phyloP scores from a whole-genome alignment of 2,113 vertebrate genomes.

The Antechinus stuartii region DNA sequence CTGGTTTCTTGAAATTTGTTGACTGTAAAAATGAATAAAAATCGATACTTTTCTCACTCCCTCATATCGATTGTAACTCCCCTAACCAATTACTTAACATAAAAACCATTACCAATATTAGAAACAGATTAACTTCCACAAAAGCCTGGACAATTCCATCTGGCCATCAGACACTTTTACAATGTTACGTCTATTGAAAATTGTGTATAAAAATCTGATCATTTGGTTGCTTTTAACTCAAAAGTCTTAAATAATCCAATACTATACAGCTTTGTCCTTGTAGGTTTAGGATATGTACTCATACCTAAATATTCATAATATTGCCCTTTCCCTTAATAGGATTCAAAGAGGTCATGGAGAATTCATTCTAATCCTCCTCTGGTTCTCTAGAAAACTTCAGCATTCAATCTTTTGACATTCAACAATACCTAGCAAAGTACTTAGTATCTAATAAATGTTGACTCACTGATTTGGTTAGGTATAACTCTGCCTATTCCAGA shows the following conservation, averaged over 20 bases:
- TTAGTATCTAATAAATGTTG: not conserved
- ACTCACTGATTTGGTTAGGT: not conserved
- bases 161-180: not conserved
- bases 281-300: not conserved
- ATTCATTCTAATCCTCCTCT: not conserved
- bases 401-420: not conserved
- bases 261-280: not conserved
- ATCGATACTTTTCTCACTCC: not conserved
- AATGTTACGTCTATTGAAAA: not conserved
- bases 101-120: not conserved
- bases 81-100: not conserved
- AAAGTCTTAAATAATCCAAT: not conserved
- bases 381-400: not conserved
- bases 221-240: not conserved
- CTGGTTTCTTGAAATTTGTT: not conserved
- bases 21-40: not conserved
- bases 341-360: not conserved
- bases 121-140: not conserved
- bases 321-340: not conserved
- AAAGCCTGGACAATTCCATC: not conserved
- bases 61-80: not conserved
- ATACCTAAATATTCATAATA: not conserved
- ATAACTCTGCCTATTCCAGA: conserved; percentile 45
- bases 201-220: not conserved
- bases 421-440: not conserved